Conservation (phyloP, 2,113 vertebrate species). For the Heloderma charlesbogerti region DNA sequence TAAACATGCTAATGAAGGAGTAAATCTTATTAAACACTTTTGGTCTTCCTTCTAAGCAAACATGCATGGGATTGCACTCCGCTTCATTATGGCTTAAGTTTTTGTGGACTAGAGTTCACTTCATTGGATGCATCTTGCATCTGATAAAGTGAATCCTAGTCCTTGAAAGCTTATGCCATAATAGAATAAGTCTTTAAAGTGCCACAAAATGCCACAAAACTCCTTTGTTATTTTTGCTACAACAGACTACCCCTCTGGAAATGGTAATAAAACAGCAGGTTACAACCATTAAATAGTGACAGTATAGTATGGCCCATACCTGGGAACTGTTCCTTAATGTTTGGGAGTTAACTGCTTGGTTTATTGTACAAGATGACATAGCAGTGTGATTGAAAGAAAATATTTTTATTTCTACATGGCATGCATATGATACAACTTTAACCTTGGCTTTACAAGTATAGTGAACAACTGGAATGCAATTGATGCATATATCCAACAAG, state of each 20-base stretch:
- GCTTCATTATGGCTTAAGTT: background rate
- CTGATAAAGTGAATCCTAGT: background rate
- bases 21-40: background rate
- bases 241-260: background rate
- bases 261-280: background rate
- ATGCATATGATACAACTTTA: background rate
- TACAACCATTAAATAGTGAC: background rate
- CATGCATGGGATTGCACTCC: background rate
- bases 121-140: background rate
- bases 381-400: background rate
- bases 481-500: background rate
- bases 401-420: background rate
- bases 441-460: constrained; percentile 12
- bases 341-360: background rate
- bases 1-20: background rate
- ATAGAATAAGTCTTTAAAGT: background rate
- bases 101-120: background rate
- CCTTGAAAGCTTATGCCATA: background rate
- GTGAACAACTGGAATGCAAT: constrained; percentile 12
- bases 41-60: background rate
- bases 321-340: background rate
- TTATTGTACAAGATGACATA: background rate
- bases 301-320: too few relatives aligned
- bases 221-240: background rate
- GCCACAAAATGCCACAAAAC: background rate